A percentile compares a stretch with the other conserved stretches of the same genome.
These are phyloP conservation scores for Argopecten irradians DNA, from an alignment of 1,140 invertebrate genomes.

Conservation along the genomic window DNA sequence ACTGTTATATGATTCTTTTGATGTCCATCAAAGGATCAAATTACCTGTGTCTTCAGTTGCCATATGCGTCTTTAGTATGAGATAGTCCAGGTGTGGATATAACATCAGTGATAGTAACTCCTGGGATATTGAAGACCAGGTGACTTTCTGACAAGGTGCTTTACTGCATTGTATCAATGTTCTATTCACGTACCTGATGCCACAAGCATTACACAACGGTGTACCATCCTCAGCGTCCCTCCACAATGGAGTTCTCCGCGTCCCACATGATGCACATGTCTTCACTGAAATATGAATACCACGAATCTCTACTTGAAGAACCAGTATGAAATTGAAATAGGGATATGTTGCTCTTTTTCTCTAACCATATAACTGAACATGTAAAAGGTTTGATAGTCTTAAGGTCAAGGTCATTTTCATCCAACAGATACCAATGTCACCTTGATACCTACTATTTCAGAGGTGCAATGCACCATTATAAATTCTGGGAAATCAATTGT, in stretches of 20 bases:
- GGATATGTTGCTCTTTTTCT: background rate
- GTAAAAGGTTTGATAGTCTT: background rate
- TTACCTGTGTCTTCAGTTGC: no score
- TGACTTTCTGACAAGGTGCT: no score
- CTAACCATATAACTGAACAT: background rate
- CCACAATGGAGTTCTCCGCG: constrained; percentile 76
- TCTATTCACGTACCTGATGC: constrained; percentile 69
- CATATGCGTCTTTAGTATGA: no score
- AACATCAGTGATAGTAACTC: no score
- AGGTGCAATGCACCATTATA: background rate
- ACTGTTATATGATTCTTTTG: no score
- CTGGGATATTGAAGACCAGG: no score
- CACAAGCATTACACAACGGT: constrained; percentile 77
- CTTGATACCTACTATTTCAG: no score
- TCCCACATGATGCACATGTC: constrained; percentile 74
- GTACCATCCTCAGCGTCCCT: constrained; percentile 77
- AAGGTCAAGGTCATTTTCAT: background rate
- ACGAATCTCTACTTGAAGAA: background rate
- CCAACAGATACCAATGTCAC: no score
- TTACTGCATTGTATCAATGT: background rate
- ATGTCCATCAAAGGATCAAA: no score
- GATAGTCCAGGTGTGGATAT: no score
- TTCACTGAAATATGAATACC: constrained; percentile 63
- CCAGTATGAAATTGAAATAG: no score
- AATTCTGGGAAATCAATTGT: background rate